These are phyloP conservation scores for Ophion ellenae DNA, from an alignment of 2,888 invertebrate genomes.

Conservation along the genomic window DNA sequence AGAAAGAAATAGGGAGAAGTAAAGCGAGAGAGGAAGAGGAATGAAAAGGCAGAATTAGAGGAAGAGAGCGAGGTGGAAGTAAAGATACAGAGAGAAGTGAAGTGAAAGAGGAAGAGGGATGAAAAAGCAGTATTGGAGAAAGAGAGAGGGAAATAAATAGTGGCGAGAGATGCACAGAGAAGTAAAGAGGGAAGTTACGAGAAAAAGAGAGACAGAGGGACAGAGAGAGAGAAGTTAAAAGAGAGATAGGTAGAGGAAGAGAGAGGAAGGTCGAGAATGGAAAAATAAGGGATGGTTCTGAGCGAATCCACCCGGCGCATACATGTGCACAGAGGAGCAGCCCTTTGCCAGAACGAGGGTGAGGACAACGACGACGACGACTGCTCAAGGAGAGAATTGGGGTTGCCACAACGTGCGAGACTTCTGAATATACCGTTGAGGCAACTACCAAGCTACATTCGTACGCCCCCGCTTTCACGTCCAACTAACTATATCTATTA, in stretches of 20 bases:
- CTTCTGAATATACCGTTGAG: slow-evolving; percentile 36
- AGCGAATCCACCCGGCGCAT: slow-evolving; percentile 41
- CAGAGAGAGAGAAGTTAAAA: slow-evolving; percentile 9
- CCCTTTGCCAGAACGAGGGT: slow-evolving; percentile 51
- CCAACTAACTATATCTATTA: background rate
- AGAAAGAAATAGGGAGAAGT: background rate
- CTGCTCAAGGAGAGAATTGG: slow-evolving; percentile 59
- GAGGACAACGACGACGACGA: slow-evolving; percentile 40
- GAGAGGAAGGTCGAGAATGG: slow-evolving; percentile 5
- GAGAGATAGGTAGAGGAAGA: background rate
- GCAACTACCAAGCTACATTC: slow-evolving; percentile 30
- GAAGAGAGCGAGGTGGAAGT: background rate
- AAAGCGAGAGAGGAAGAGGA: too few relatives aligned
- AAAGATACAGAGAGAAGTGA: too few relatives aligned
- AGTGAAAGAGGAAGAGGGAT: too few relatives aligned
- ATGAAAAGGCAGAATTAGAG: background rate
- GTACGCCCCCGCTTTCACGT: slow-evolving; percentile 4
- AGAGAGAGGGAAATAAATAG: too few relatives aligned
- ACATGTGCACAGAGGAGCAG: slow-evolving; percentile 52
- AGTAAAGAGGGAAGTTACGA: background rate
- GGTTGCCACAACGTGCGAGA: slow-evolving; percentile 56
- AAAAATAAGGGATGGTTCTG: slow-evolving; percentile 41
- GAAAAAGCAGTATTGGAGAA: too few relatives aligned
- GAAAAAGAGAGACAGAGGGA: background rate
- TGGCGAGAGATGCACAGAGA: too few relatives aligned